Evolutionary conservation across 2,113 vertebrate species (phyloP).

Genomic region (Rhinoptilus africanus): DNA sequence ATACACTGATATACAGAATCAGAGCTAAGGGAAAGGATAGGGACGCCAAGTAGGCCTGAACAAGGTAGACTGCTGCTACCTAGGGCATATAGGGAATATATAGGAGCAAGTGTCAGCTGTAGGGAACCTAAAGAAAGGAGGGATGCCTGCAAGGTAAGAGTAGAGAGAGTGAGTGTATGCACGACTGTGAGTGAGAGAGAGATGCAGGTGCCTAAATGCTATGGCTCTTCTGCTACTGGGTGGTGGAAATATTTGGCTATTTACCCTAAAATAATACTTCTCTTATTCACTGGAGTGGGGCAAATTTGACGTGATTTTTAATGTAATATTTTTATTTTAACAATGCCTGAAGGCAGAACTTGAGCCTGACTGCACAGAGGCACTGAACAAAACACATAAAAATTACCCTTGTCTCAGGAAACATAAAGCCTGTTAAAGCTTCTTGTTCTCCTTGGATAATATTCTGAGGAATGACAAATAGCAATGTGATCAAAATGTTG

Average conservation of each 20-base stretch:
- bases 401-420: not conserved
- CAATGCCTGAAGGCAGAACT: not conserved
- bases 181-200: not conserved
- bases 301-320: not conserved
- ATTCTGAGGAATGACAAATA: not conserved
- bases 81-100: not conserved
- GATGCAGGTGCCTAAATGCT: not conserved
- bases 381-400: not conserved
- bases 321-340: not conserved
- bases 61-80: not conserved
- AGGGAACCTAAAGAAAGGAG: not conserved
- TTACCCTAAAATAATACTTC: not conserved
- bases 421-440: not conserved
- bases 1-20: not conserved
- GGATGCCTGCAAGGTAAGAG: not conserved
- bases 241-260: not conserved
- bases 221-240: not conserved
- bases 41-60: not conserved
- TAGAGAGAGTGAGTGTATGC: too few relatives aligned
- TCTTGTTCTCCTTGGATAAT: not conserved
- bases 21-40: not conserved
- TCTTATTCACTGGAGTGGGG: not conserved
- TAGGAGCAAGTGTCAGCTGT: not conserved
- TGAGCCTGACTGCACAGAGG: not conserved
- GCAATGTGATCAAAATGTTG: not conserved